Evolutionary conservation across 2,888 invertebrate genomes (phyloP), one percentile per base, ranked within the genome.

Genomic region (Ectropis crepuscularia): DNA sequence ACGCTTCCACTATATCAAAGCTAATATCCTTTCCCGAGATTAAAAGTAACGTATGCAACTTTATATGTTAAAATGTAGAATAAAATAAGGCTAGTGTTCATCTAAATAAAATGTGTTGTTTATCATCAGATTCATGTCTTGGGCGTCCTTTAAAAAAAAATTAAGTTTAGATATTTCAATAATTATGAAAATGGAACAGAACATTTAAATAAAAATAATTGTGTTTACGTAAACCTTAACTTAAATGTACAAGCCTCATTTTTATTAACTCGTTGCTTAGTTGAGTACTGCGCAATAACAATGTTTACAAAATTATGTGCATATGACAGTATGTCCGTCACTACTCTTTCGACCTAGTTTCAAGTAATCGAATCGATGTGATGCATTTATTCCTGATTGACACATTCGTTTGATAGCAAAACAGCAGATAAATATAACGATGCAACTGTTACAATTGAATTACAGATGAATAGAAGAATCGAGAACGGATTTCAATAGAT

Each of bases 381-480:
- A 51, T 51, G 51, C 45, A 51, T 51, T 39, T 59, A 51, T 51
- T 46, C 39, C 7, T 16, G 59, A 50, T 58, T 49, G 11, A 46
- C n/a, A 16, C n/a, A 11, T 42, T 49, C 38, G 16, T 43, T 50
- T 45, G 43, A 28, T 36, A 45, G 42, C n/a, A 28, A 16, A 38
- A 6, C 6, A 5, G 39, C 47, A 41, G 48, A 4, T 47, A 47
- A 5, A 28, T 28, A 47, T 9, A 16, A 8, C n/a, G 5, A 37
- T 49, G 7, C 37, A 36, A 46, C 16, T n/a, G 37, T 49, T n/a
- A 6, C 16, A 12, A 10, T 10, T 41, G 41, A 41, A 41, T 41
- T 10, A 41, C 41, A 41, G 7, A 9, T 41, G 41, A 41, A 41
- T 41, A 41, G 41, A 41, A 41, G 4, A 9, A 9, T 7, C 41